Evolutionary conservation across 2,113 vertebrate species (phyloP).

Genomic region (Porphyrio hochstetteri): DNA sequence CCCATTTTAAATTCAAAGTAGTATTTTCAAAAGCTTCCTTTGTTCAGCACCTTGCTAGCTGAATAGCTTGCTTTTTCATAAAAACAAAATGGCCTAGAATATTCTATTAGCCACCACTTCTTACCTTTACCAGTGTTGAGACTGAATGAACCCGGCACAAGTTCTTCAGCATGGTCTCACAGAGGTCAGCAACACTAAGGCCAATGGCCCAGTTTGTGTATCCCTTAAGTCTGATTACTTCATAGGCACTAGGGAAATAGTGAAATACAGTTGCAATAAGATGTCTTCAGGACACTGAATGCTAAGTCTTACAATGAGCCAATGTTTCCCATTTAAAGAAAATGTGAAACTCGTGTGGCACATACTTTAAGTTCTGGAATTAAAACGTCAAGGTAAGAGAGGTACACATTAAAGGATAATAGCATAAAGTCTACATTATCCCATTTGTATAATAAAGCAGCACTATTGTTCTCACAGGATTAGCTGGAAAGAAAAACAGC

Average conservation of each 20-base stretch:
- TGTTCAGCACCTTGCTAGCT: neutral
- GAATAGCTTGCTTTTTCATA: neutral
- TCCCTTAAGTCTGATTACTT: constrained; percentile 96
- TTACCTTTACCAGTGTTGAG: constrained; percentile 96
- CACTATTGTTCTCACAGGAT: neutral
- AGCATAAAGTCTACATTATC: neutral
- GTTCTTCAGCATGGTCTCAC: constrained; percentile 92
- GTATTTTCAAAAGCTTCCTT: neutral
- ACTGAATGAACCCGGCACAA: constrained; percentile 89
- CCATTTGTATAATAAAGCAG: neutral
- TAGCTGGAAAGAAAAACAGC: neutral
- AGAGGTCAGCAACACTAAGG: constrained; percentile 92
- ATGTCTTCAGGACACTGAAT: neutral
- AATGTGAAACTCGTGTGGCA: neutral
- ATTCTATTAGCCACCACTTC: neutral
- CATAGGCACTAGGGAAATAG: constrained; percentile 85
- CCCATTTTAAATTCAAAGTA: neutral
- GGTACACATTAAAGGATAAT: neutral
- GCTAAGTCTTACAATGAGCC: neutral
- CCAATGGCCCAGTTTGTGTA: constrained; percentile 99
- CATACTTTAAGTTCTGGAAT: neutral
- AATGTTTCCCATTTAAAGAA: neutral
- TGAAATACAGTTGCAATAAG: neutral
- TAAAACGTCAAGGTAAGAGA: neutral
- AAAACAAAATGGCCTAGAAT: neutral